Conservation (phyloP, 2,888 invertebrate species). For the Drosophila leonis region DNA sequence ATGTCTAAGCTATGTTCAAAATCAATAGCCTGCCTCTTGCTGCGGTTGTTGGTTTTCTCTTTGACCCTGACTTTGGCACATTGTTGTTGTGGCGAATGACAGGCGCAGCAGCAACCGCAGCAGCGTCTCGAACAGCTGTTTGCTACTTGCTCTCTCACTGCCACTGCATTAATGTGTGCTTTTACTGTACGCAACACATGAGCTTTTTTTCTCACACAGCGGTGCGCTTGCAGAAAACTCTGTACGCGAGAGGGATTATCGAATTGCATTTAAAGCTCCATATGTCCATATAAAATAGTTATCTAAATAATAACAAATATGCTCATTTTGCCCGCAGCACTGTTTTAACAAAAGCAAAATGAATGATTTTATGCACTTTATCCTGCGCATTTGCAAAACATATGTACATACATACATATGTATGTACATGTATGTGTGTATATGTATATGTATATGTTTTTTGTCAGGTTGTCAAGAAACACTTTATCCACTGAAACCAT, state of each 20-base stretch:
- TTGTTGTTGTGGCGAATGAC: constrained; percentile 25
- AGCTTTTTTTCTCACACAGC: constrained; percentile 15
- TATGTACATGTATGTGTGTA: no score
- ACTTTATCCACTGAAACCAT: no score
- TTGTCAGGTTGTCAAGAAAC: no score
- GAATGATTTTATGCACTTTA: no score
- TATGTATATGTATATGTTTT: no score
- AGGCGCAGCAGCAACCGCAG: constrained; percentile 7
- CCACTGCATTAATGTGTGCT: constrained; percentile 7
- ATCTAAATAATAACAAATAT: no score
- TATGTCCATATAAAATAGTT: no score
- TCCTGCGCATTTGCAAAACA: no score
- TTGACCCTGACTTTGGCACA: constrained; percentile 55
- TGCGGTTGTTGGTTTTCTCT: constrained; percentile 20
- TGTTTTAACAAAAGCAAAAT: no score
- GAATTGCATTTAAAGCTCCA: background rate
- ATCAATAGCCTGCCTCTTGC: constrained; percentile 32
- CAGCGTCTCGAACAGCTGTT: constrained; percentile 45
- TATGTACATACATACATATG: no score
- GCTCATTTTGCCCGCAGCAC: no score
- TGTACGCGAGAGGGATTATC: background rate
- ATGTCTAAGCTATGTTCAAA: constrained; percentile 22
- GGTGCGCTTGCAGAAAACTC: background rate
- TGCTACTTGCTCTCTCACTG: background rate
- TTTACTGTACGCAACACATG: constrained; percentile 7